These are phyloP conservation scores for Xiphophorus maculatus DNA, from an alignment of 2,113 vertebrate species.

Conservation along the genomic window DNA sequence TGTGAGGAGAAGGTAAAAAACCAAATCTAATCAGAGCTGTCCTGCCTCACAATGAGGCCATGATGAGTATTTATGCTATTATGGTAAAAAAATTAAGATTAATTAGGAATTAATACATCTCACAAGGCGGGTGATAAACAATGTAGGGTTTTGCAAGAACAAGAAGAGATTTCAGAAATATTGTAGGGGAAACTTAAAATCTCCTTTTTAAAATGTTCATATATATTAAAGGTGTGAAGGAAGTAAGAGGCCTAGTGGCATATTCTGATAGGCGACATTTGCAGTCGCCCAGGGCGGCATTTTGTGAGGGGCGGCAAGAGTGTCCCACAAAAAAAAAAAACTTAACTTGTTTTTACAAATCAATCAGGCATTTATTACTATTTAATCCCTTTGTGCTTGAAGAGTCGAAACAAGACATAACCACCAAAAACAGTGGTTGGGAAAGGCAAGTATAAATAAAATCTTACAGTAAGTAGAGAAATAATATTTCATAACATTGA, in stretches of 20 bases:
- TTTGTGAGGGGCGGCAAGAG: too few relatives aligned
- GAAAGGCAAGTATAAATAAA: background rate
- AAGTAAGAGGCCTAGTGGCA: too few relatives aligned
- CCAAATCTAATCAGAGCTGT: conserved; percentile 49
- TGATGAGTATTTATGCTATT: conserved; percentile 26
- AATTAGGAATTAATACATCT: background rate
- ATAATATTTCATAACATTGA: background rate
- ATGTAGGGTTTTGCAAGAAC: background rate
- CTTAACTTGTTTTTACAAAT: background rate
- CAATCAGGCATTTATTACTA: background rate
- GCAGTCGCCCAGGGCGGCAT: too few relatives aligned
- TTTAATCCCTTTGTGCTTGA: background rate
- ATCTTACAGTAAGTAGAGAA: background rate
- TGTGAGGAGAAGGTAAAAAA: conserved; percentile 30
- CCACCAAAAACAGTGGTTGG: too few relatives aligned
- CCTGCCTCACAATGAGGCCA: conserved; percentile 36
- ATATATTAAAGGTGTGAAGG: background rate
- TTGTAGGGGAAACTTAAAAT: background rate
- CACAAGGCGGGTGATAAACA: background rate
- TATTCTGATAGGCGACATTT: too few relatives aligned
- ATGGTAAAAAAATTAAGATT: background rate
- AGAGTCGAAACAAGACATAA: too few relatives aligned
- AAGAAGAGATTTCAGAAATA: background rate
- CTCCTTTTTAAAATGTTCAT: background rate
- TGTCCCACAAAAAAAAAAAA: too few relatives aligned